Percentiles rank a stretch among this genome's conserved stretches.
Evolutionary conservation across 2,797 vertebrate genomes (phyloP).

Genomic region (Lagodon rhomboides): DNA sequence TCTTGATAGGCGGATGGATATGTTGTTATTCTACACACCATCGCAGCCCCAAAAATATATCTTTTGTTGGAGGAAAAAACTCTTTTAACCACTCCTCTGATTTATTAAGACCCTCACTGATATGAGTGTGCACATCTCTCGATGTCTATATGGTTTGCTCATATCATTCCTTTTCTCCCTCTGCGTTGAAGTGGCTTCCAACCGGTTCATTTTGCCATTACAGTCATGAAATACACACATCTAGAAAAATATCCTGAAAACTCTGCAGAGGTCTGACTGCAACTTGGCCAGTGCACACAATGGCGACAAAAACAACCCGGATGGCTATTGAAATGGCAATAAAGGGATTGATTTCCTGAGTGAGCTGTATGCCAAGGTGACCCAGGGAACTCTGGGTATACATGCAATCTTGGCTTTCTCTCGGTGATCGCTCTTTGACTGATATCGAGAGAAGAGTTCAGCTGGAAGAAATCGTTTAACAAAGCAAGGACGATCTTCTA

Average conservation of each 20-base stretch:
- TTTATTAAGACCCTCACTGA: background rate
- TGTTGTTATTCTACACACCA: slow-evolving; percentile 2
- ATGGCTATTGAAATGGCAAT: slow-evolving; percentile 74
- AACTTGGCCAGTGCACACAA: slow-evolving; percentile 21
- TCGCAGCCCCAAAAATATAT: background rate
- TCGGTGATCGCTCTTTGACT: slow-evolving; percentile 52
- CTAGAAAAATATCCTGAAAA: slow-evolving; percentile 23
- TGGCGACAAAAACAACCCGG: slow-evolving; percentile 61
- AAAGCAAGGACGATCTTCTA: slow-evolving; percentile 79
- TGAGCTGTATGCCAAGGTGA: slow-evolving; percentile 75
- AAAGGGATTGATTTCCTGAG: slow-evolving; percentile 70
- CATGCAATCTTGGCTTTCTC: slow-evolving; percentile 58
- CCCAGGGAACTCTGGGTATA: slow-evolving; percentile 64
- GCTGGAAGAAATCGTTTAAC: slow-evolving; percentile 85
- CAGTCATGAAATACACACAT: slow-evolving; percentile 19
- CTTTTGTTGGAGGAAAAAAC: background rate
- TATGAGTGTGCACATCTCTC: background rate
- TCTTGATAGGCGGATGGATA: background rate
- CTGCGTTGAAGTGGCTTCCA: slow-evolving; percentile 4
- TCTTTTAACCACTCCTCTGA: background rate
- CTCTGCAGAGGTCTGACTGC: slow-evolving; percentile 23
- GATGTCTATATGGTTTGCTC: background rate
- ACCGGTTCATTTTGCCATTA: slow-evolving; percentile 15
- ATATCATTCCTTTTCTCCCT: background rate
- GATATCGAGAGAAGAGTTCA: slow-evolving; percentile 78